Conservation (phyloP, 1,140 invertebrate species). For the Psix sp. region DNA sequence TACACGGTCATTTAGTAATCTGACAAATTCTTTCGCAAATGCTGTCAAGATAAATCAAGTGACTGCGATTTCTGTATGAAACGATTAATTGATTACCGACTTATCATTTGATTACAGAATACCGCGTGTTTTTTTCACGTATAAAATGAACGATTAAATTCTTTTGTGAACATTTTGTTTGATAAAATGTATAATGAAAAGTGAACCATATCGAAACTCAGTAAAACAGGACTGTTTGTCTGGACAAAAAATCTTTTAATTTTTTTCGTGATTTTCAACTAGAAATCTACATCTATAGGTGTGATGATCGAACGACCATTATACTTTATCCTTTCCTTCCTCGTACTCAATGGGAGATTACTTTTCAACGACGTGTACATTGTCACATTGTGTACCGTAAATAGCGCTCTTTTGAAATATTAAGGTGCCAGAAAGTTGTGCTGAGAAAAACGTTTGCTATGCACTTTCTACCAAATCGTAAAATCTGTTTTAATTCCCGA, state of each 20-base stretch:
- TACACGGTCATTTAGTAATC: constrained; percentile 3
- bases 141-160: too few species aligned
- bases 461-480: background rate
- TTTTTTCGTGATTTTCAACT: too few species aligned
- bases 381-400: constrained; percentile 1
- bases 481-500: background rate
- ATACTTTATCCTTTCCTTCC: background rate
- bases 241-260: too few species aligned
- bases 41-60: background rate
- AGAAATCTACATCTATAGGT: background rate
- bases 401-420: background rate
- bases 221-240: too few species aligned
- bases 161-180: too few species aligned
- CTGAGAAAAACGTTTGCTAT: background rate
- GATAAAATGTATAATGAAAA: too few species aligned
- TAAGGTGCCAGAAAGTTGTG: background rate
- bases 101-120: too few species aligned
- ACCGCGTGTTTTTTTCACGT: too few species aligned
- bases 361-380: background rate
- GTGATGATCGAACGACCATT: background rate
- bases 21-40: constrained; percentile 35
- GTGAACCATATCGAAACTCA: too few species aligned
- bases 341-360: constrained; percentile 1
- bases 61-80: background rate
- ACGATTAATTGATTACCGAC: too few species aligned